Evolutionary conservation across 2,797 vertebrate species (phyloP).

Genomic region (Anguilla obscura): DNA sequence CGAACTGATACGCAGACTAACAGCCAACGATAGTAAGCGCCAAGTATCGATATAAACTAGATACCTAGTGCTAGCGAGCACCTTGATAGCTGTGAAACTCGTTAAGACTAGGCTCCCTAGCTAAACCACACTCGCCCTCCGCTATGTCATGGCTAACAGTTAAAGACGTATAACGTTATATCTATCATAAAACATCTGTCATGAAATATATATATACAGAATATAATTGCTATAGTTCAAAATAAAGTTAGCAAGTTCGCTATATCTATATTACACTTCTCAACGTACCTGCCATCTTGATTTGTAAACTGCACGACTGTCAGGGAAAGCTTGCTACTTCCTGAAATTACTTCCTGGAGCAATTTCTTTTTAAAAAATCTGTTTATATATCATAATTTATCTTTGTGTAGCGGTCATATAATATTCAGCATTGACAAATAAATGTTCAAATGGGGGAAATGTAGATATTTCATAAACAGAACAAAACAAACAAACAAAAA

Average conservation of each 20-base stretch:
- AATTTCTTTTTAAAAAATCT: neutral
- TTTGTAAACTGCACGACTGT: slow-evolving; percentile 71
- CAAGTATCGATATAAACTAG: neutral
- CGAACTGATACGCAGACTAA: neutral
- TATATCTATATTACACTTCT: slow-evolving; percentile 49
- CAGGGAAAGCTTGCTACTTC: slow-evolving; percentile 67
- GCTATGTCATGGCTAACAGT: neutral
- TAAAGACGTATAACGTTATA: neutral
- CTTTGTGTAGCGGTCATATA: slow-evolving; percentile 27
- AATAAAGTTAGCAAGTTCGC: slow-evolving; percentile 66
- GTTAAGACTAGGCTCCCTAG: neutral
- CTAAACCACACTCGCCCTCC: neutral
- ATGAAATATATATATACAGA: neutral
- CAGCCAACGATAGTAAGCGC: neutral
- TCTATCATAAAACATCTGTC: neutral
- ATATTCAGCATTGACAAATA: neutral
- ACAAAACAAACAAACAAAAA: slow-evolving; percentile 43
- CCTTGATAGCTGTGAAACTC: neutral
- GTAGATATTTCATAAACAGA: slow-evolving; percentile 38
- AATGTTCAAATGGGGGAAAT: slow-evolving; percentile 34
- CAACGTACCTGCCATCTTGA: slow-evolving; percentile 92
- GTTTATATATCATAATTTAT: slow-evolving; percentile 21
- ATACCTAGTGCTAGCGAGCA: neutral
- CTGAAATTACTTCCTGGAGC: slow-evolving; percentile 70
- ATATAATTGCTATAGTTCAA: slow-evolving; percentile 53